A percentile compares a stretch with the other conserved stretches of the same genome.
phyloP scores from a whole-genome alignment of 2,797 vertebrate genomes.

The Tangara arthus region DNA sequence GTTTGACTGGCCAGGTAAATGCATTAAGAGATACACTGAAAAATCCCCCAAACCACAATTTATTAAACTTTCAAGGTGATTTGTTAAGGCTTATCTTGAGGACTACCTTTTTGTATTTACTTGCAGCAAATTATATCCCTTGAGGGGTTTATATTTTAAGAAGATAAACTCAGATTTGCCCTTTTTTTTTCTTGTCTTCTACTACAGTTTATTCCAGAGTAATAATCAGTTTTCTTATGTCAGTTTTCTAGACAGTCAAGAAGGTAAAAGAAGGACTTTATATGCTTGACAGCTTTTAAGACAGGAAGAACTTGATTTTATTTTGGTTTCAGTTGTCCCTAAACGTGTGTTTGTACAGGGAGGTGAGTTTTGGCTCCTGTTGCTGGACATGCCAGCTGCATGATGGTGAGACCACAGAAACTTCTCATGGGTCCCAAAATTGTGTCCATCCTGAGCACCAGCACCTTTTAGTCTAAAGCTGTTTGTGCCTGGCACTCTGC shows the following conservation, averaged over 20 bases:
- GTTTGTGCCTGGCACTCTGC: fast-evolving
- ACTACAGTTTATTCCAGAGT: background rate
- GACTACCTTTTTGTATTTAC: constrained; percentile 40
- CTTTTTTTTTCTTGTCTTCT: background rate
- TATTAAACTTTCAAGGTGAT: constrained; percentile 43
- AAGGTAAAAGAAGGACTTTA: background rate
- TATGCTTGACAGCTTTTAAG: background rate
- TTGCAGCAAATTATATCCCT: constrained; percentile 32
- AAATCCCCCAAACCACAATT: background rate
- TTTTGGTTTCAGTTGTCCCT: background rate
- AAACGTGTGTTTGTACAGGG: background rate
- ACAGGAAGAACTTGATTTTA: background rate
- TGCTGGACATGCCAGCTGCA: background rate
- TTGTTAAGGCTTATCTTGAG: constrained; percentile 42
- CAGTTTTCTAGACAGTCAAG: background rate
- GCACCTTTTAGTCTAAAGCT: background rate
- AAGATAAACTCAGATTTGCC: background rate
- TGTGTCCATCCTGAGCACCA: background rate
- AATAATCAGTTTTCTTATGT: background rate
- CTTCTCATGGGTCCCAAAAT: background rate
- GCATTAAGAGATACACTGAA: background rate
- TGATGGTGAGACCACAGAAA: background rate
- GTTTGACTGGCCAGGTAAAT: background rate
- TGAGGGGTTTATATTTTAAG: constrained; percentile 10
- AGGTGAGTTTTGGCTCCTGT: background rate